Conservation (phyloP, 1,140 invertebrate species). For the Metopolophium dirhodum region DNA sequence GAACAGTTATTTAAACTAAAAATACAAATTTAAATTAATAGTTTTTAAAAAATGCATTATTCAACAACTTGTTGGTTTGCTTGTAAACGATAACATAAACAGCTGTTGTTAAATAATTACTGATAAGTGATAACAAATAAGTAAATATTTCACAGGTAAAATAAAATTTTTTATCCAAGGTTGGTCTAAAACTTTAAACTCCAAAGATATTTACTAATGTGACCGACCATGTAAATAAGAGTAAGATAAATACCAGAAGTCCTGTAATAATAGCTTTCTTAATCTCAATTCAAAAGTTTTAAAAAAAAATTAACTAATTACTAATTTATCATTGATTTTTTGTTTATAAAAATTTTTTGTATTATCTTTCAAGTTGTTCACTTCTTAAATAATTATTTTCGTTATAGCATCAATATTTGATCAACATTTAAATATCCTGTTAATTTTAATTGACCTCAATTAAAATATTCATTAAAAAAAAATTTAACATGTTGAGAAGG, state of each 20-base stretch:
- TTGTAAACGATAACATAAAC: too few species aligned
- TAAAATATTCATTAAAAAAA: background rate
- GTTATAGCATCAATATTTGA: background rate
- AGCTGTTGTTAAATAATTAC: too few species aligned
- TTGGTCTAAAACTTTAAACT: background rate
- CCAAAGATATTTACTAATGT: background rate
- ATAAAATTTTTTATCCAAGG: background rate
- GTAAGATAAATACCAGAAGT: background rate
- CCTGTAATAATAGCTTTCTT: background rate
- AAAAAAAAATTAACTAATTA: too few species aligned
- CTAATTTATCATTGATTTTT: too few species aligned
- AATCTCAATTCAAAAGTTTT: background rate
- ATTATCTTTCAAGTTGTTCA: background rate
- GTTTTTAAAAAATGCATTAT: too few species aligned
- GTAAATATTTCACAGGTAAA: background rate
- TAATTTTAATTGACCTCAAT: background rate
- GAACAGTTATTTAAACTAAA: too few species aligned
- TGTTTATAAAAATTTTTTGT: background rate
- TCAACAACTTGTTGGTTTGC: too few species aligned
- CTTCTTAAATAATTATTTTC: background rate
- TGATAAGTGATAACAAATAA: too few species aligned
- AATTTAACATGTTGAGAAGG: slow-evolving; percentile 35
- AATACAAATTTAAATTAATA: too few species aligned
- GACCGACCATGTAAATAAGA: background rate
- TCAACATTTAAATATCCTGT: background rate